phyloP scores from a whole-genome alignment of 2,113 vertebrate species.

The Gopherus flavomarginatus region DNA sequence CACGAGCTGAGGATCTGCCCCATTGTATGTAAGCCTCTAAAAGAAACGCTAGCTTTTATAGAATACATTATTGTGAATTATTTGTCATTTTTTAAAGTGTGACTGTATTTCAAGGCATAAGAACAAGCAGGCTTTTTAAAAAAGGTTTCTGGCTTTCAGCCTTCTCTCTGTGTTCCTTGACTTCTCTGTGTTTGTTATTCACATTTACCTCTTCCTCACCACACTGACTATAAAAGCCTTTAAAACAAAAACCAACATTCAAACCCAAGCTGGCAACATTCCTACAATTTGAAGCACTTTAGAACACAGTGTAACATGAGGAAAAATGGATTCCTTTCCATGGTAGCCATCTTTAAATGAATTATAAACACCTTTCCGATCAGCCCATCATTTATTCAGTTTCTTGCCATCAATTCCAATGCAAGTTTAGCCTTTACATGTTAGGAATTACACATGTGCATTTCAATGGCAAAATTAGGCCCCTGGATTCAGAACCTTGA shows the following conservation, averaged over 20 bases:
- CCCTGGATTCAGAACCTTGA: neutral
- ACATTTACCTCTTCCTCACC: neutral
- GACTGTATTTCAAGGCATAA: neutral
- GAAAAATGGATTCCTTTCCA: rapidly evolving
- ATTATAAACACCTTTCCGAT: neutral
- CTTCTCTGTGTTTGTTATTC: neutral
- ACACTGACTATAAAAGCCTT: neutral
- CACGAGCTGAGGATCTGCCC: neutral
- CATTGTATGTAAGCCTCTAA: neutral
- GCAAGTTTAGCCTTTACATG: neutral
- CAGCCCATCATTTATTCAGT: neutral
- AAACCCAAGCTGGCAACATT: neutral
- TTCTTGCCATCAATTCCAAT: neutral
- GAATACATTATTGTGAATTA: too few relatives aligned
- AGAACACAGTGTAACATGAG: rapidly evolving
- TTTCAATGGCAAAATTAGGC: neutral
- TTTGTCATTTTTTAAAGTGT: neutral
- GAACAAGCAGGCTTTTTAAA: constrained; percentile 15
- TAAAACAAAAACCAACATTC: neutral
- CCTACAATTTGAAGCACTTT: neutral
- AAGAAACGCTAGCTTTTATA: constrained; percentile 4
- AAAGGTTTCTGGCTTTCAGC: neutral
- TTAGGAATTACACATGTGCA: neutral
- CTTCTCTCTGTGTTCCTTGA: neutral
- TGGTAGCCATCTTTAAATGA: neutral